These are phyloP conservation scores for Patella depressa DNA, from an alignment of 2,888 invertebrate genomes.

Conservation along the genomic window DNA sequence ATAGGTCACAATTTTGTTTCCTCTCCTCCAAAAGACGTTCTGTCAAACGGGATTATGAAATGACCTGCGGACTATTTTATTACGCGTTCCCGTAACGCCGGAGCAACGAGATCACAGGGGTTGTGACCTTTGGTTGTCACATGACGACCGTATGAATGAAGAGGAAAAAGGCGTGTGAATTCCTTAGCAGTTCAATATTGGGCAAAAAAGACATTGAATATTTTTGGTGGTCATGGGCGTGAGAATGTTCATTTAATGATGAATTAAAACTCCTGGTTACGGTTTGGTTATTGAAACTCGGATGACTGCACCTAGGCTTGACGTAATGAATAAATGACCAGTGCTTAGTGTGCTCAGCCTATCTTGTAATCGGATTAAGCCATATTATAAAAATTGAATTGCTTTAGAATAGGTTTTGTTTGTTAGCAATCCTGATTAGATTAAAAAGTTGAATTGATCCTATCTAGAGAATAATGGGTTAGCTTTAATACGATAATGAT, in stretches of 20 bases:
- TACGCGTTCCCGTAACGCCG: neutral
- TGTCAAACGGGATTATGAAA: neutral
- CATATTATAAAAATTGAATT: neutral
- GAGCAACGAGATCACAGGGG: neutral
- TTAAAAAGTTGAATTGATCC: too few relatives aligned
- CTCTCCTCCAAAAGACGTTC: neutral
- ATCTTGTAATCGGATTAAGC: conserved; percentile 10
- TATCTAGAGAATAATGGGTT: too few relatives aligned
- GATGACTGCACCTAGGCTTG: too few relatives aligned
- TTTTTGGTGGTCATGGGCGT: neutral
- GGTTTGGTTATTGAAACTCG: neutral
- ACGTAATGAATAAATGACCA: too few relatives aligned
- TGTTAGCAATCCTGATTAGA: too few relatives aligned
- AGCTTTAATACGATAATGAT: too few relatives aligned
- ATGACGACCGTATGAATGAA: neutral
- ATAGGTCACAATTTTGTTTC: neutral
- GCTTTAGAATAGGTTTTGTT: too few relatives aligned
- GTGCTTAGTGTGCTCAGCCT: neutral
- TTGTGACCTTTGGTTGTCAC: neutral
- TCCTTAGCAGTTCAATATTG: neutral
- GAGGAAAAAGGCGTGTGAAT: neutral
- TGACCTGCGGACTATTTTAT: conserved; percentile 4
- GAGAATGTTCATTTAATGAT: neutral
- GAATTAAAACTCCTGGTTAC: too few relatives aligned
- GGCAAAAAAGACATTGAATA: neutral